These are phyloP conservation scores for Podiceps cristatus DNA, from an alignment of 2,113 vertebrate genomes.

Conservation along the genomic window DNA sequence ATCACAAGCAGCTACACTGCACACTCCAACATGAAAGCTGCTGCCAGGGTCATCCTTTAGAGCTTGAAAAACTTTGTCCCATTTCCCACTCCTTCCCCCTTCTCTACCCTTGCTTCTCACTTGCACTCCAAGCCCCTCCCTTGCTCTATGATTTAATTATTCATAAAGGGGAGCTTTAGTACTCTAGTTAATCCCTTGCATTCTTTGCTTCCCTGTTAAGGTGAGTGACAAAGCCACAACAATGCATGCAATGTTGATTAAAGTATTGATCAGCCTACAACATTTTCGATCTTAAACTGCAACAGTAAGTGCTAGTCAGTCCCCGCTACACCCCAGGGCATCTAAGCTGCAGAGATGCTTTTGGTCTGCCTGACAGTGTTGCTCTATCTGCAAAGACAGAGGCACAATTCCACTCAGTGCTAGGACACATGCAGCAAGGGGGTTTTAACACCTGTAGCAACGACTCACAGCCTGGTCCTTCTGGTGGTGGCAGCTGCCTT, in stretches of 20 bases:
- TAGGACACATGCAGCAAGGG: background rate
- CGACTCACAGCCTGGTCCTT: background rate
- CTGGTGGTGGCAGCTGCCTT: background rate
- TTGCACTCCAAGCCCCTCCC: background rate
- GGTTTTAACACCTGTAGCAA: background rate
- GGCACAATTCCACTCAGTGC: background rate
- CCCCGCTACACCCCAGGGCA: background rate
- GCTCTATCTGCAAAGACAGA: background rate
- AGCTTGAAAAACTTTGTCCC: background rate
- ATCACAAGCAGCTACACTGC: background rate
- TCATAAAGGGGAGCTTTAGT: background rate
- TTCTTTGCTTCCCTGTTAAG: background rate
- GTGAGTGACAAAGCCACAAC: background rate
- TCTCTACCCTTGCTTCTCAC: background rate
- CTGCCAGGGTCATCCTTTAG: background rate
- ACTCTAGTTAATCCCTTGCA: slow-evolving; percentile 28
- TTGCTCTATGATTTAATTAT: slow-evolving; percentile 19
- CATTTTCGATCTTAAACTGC: background rate
- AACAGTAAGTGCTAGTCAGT: background rate
- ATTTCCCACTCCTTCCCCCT: background rate
- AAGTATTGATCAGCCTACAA: slow-evolving; percentile 33
- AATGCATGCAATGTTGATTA: background rate
- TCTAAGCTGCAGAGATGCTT: background rate
- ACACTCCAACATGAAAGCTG: background rate
- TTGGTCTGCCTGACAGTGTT: accelerated